phyloP scores from a whole-genome alignment of 2,888 invertebrate species.

The Linyphia triangularis region DNA sequence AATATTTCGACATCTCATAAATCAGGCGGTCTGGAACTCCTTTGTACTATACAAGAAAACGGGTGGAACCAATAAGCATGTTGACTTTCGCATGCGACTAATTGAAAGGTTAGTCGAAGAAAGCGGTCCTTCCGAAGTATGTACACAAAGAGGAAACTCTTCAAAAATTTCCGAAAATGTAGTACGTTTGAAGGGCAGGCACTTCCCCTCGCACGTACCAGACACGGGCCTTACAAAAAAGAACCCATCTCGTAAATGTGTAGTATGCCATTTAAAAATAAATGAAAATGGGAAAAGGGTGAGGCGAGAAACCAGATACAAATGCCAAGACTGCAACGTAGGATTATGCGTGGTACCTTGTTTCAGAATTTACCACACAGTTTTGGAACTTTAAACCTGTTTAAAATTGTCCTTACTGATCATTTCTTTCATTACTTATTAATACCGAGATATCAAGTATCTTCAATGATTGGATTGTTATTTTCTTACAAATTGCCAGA shows the following conservation, averaged over 20 bases:
- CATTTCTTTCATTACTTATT: too few species aligned
- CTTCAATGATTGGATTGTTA: too few species aligned
- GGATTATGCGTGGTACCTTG: constrained; percentile 7
- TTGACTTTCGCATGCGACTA: background rate
- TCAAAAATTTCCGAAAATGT: background rate
- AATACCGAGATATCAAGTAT: too few species aligned
- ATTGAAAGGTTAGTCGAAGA: background rate
- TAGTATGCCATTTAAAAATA: background rate
- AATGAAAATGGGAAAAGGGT: constrained; percentile 14
- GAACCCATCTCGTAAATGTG: background rate
- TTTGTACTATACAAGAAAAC: background rate
- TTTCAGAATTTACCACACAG: background rate
- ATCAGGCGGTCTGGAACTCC: constrained; percentile 49
- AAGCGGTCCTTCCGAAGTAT: background rate
- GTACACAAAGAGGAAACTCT: background rate
- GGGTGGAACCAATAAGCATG: background rate
- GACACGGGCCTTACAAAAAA: background rate
- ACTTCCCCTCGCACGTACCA: background rate
- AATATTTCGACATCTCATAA: background rate
- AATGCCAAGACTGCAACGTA: constrained; percentile 1
- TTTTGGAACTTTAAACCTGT: too few species aligned
- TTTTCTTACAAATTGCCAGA: too few species aligned
- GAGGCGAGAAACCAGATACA: background rate
- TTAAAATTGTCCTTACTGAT: too few species aligned
- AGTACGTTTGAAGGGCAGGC: background rate